Evolutionary conservation across 2,888 invertebrate species (phyloP), one percentile per base, ranked within the genome.

Genomic region (Cordilura impudica): DNA sequence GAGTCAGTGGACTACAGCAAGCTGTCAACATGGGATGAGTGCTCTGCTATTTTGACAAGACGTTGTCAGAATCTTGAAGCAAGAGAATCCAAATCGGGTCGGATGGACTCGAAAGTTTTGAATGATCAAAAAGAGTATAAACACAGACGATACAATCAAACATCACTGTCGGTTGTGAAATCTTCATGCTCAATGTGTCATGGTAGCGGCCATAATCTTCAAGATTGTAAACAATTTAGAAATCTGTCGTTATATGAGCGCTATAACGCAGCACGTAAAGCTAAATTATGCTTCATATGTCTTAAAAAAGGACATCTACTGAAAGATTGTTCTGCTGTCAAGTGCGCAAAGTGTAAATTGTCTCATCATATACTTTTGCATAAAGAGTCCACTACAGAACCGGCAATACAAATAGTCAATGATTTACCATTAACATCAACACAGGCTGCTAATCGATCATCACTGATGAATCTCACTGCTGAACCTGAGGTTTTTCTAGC

Each of bases 31-130:
- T 80, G 75, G 71, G 61, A 73, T 23, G 73, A 78, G 1, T 82
- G 74, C 39, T 69, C 69, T 1, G 43, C 39, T 4, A 47, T 81
- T 18, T 56, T 76, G 39, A 39, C 76, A 14, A 67, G 76, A 39
- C 75, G 81, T 14, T 78, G 63, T 7, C 31, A 78, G 23, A 73
- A 63, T 53, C 54, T 82, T 54, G 82, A 81, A 19, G 82, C 73
- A 12, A 47, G 78, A 7, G 81, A 75, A 49, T 16, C 65, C 0
- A 82, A 79, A 47, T 6, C 2, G 1, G 12, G 19, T 16, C 35
- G 10, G 18, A 21, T 53, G 2, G 19, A 53, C 31, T 47, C 56
- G 21, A 67, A 29, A n/a, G 2, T 21, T 6, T 19, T 10, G 21
- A 29, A 10, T 31, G 2, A 5, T 8, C 35, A 35, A 14, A 65